phyloP scores from a whole-genome alignment of 2,113 vertebrate species.

The Apistogramma diplotaenia region DNA sequence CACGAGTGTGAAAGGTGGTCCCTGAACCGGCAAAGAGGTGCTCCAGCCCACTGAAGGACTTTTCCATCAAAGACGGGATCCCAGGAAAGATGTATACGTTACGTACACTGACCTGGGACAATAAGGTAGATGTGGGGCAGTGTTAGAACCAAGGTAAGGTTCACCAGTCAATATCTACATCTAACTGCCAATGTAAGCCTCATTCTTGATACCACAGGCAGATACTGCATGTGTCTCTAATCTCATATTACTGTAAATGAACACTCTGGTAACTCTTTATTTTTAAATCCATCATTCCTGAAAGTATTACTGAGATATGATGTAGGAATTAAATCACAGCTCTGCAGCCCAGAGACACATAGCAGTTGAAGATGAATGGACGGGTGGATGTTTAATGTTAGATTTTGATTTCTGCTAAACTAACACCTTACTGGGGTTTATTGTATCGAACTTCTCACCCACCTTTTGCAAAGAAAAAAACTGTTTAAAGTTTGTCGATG shows the following conservation, averaged over 20 bases:
- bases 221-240: no score
- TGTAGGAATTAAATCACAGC: not conserved
- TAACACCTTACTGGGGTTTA: not conserved
- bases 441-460: not conserved
- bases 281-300: not conserved
- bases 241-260: no score
- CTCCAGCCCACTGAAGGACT: slow-evolving; percentile 80
- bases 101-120: slow-evolving; percentile 80
- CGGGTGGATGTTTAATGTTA: not conserved
- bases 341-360: not conserved
- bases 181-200: not conserved
- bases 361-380: not conserved
- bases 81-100: slow-evolving; percentile 95
- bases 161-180: not conserved
- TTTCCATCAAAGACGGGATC: slow-evolving; percentile 85
- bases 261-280: no score
- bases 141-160: not conserved
- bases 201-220: no score
- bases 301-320: not conserved
- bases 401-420: not conserved
- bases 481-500: not conserved
- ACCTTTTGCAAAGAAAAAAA: not conserved
- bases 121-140: not conserved
- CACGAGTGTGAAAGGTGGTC: slow-evolving; percentile 79
- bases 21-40: slow-evolving; percentile 82